Evolutionary conservation across 2,797 vertebrate species (phyloP).

Genomic region (Lepus townsendii): DNA sequence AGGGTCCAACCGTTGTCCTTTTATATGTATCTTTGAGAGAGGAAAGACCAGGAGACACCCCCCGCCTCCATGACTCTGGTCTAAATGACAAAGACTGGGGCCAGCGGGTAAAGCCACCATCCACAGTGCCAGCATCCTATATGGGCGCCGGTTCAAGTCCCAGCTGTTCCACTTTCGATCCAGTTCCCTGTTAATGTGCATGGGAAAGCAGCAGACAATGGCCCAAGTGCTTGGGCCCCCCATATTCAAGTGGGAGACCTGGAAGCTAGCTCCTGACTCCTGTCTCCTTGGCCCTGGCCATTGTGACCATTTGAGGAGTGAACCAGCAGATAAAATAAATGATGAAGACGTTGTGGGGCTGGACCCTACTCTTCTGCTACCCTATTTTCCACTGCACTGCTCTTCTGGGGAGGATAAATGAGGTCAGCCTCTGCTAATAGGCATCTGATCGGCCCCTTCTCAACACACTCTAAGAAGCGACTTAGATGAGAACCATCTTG

Average conservation of each 20-base stretch:
- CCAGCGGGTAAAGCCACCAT: no score
- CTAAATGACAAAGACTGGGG: background rate
- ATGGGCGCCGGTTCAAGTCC: no score
- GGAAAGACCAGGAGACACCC: slow-evolving; percentile 40
- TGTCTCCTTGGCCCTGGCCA: no score
- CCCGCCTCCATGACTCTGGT: background rate
- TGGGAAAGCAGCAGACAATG: no score
- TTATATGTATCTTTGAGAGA: slow-evolving; percentile 85
- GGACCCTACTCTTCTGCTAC: accelerated
- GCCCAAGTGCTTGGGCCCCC: no score
- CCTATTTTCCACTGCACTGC: background rate
- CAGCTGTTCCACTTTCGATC: no score
- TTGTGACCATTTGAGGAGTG: no score
- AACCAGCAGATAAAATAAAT: no score
- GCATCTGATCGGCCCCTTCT: background rate
- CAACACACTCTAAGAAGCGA: background rate
- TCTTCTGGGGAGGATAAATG: background rate
- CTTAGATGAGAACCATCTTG: background rate
- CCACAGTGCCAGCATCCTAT: no score
- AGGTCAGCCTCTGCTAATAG: background rate
- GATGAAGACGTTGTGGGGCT: background rate
- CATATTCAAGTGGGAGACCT: no score
- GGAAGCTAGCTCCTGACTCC: no score
- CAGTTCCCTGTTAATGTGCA: no score
- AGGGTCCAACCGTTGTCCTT: slow-evolving; percentile 88